Base-by-base conservation (phyloP, 2,888 invertebrate genomes). In the Spisula subtruncata region DNA sequence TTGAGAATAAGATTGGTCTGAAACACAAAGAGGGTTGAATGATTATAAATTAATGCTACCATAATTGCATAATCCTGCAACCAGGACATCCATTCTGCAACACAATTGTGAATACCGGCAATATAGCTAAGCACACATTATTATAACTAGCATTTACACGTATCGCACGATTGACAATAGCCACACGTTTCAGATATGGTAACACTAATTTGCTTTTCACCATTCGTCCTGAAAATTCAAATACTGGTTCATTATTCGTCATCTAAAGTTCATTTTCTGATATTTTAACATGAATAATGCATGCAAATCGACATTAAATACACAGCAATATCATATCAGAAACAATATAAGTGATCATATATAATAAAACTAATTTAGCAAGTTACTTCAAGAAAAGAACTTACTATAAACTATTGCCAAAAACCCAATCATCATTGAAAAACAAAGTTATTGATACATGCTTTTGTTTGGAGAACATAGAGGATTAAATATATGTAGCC, bases 1-100 rank as follows among this genome's bases (percentile, higher is more conserved):
- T 91, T 87, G 90, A 79, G 90, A 88, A 83, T 85, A 87, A 35
- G 92, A 91, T 75, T 92, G 86, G 81, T 87, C 92, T 92, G 92
- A 89, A 92, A 92, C 87, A 80, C 81, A 83, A 86, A 83, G 35
- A 75, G 35, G 75, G 14, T 75, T 32, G 32, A 35, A 75, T 32
- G 16, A 75, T 54, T 56, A 41, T 41, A 41, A 41, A 41, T 8
- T 8, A 66, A 25, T n/a, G 60, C 25, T 66, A 66, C 25, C 25
- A 66, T 25, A 66, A 66, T 66, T 25, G 60, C n/a, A 25, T 12
- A 25, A 25, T 66, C 60, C 25, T 25, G 60, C n/a, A 25, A 66
- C 10, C 10, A 66, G n/a, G 60, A 41, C 25, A 66, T 25, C 60
- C 25, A 25, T 25, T 25, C 60, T 66, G 25, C 1, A 66, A 66